Evolutionary conservation across 1,140 invertebrate species (phyloP), one percentile per base, ranked within the genome.

Genomic region (Elymnias hypermnestra): DNA sequence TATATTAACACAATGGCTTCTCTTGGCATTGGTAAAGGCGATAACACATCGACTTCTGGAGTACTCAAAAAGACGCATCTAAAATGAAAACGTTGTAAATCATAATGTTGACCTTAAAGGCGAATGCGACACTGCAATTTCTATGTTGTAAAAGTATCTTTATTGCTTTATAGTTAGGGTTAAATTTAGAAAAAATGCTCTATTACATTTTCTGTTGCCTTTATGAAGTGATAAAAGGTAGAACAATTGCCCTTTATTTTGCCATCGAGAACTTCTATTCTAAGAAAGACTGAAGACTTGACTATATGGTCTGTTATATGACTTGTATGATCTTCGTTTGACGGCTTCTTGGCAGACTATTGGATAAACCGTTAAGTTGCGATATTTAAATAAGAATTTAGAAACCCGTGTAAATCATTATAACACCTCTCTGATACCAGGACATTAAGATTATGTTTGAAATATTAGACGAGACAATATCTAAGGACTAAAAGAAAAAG

Each of bases 191-290:
- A 26, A 26, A 26, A 5, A 26, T 26, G 1, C 3, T 9, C 7
- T n/a, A 1, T 5, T n/a, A n/a, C 4, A 29, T 12, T 5, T 12
- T 29, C 26, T 7, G 13, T 4, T 4, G 1, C 1, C 4, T 2
- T 12, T 2, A n/a, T 18, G 10, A 53, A 51, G 49, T 53, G 46
- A 41, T 60, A 63, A 64, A 57, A 64, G 69, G 61, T 62, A 57
- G 45, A 59, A 69, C 63, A 68, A 69, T 63, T 46, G 50, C 23
- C 43, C 43, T 67, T 59, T 72, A 57, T 67, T 69, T 52, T 29
- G 40, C 52, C 60, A 63, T 66, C 67, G 64, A 51, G 52, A 54
- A 58, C 48, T 51, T 47, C 45, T 57, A 54, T 62, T 58, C 50
- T 58, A 42, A 36, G 38, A 59, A 47, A 35, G 10, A 17, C 5